A percentile compares a stretch with the other conserved stretches of the same genome.
Evolutionary conservation across 2,888 invertebrate species (phyloP).

Genomic region (Spodoptera exigua): DNA sequence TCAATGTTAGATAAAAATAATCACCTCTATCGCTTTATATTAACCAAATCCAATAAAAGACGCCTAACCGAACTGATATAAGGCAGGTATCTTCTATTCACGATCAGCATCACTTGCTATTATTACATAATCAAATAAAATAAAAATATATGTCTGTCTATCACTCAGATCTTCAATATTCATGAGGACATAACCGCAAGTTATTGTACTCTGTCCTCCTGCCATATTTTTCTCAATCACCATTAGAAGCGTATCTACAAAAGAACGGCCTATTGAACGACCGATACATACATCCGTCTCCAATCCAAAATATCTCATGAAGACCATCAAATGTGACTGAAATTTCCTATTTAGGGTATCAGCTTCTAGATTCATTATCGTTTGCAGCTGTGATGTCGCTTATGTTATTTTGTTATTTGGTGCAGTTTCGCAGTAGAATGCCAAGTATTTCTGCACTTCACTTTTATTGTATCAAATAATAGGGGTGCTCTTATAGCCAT

Average conservation of each 20-base stretch:
- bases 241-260: conserved; percentile 87
- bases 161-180: conserved; percentile 87
- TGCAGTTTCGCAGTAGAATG: conserved; percentile 83
- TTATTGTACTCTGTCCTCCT: conserved; percentile 79
- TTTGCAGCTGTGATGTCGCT: conserved; percentile 49
- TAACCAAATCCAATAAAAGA: neutral
- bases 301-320: conserved; percentile 76
- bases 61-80: conserved; percentile 48
- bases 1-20: too few relatives aligned
- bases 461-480: conserved; percentile 90
- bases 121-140: conserved; percentile 77
- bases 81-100: conserved; percentile 73
- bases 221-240: conserved; percentile 89
- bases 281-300: conserved; percentile 69
- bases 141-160: conserved; percentile 72
- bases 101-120: conserved; percentile 69
- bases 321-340: conserved; percentile 38
- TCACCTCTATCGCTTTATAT: too few relatives aligned
- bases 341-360: conserved; percentile 56
- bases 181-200: conserved; percentile 87
- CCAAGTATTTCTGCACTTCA: conserved; percentile 89
- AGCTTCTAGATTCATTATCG: conserved; percentile 52
- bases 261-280: conserved; percentile 82
- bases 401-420: conserved; percentile 68
- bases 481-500: conserved; percentile 88